These are phyloP conservation scores for Tromatobia lineatoria DNA, from an alignment of 2,888 invertebrate species.

Conservation along the genomic window DNA sequence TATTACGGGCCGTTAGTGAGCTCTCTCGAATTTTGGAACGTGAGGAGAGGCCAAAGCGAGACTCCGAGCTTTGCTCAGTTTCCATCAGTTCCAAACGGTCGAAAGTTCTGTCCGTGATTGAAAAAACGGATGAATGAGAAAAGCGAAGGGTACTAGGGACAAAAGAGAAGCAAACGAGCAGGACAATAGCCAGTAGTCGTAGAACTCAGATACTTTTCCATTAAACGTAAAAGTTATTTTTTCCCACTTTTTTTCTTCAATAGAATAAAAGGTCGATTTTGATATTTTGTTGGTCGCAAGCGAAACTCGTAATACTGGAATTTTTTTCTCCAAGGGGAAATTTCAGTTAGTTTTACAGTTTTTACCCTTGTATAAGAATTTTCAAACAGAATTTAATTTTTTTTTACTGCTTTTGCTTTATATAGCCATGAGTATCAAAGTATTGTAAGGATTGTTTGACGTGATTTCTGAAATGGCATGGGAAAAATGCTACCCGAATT, in stretches of 20 bases:
- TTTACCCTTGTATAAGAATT: no score
- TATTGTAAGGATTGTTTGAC: no score
- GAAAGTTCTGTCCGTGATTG: constrained; percentile 17
- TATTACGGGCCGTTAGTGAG: constrained; percentile 33
- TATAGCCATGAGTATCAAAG: no score
- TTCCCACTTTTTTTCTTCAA: not conserved
- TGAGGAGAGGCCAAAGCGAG: constrained; percentile 10
- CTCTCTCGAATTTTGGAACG: constrained; percentile 29
- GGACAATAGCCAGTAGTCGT: not conserved
- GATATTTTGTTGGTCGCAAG: no score
- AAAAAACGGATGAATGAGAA: constrained; percentile 7
- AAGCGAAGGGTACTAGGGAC: not conserved
- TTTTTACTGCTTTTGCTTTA: no score
- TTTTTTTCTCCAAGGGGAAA: no score
- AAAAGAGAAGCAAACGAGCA: not conserved
- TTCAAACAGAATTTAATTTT: no score
- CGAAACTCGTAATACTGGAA: no score
- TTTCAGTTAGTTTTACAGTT: no score
- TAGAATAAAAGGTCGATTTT: not conserved
- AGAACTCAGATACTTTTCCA: not conserved
- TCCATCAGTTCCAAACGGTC: constrained; percentile 5
- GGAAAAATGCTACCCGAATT: no score
- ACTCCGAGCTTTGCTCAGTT: not conserved
- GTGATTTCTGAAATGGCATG: no score
- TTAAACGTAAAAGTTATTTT: not conserved